These are phyloP conservation scores for Liasis olivaceus DNA, from an alignment of 2,797 vertebrate species.

Conservation along the genomic window DNA sequence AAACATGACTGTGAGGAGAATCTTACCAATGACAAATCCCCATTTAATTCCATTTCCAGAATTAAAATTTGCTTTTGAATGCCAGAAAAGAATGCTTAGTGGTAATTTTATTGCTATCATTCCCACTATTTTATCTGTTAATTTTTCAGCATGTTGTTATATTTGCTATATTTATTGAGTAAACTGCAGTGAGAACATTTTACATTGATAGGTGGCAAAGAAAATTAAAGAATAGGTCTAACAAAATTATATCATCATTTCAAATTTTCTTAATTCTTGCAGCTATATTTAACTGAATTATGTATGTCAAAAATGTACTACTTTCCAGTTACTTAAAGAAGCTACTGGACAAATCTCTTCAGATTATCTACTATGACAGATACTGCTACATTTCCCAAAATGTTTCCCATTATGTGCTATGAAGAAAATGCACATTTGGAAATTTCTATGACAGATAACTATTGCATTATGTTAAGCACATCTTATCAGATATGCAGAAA, in stretches of 20 bases:
- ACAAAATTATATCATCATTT: not conserved
- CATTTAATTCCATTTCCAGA: not conserved
- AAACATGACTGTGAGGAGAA: not conserved
- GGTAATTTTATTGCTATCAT: not conserved
- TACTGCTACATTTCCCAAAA: not conserved
- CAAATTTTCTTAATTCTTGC: not conserved
- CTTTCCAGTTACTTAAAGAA: not conserved
- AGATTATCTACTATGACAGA: not conserved
- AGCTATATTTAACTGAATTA: not conserved
- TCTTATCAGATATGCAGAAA: not conserved
- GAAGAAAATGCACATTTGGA: constrained; percentile 1
- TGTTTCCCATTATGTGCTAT: not conserved
- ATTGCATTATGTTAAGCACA: not conserved
- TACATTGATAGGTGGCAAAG: not conserved
- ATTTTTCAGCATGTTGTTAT: not conserved
- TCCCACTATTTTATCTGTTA: not conserved
- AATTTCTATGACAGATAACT: not conserved
- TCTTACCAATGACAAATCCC: not conserved
- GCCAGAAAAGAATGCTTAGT: not conserved
- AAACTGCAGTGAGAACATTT: not conserved
- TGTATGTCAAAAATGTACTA: not conserved
- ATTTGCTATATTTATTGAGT: not conserved
- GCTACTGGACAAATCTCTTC: not conserved
- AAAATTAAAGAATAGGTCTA: not conserved
- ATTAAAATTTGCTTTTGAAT: not conserved